Evolutionary conservation across 2,888 invertebrate genomes (phyloP), one percentile per base, ranked within the genome.

Genomic region (Agriotes lineatus): DNA sequence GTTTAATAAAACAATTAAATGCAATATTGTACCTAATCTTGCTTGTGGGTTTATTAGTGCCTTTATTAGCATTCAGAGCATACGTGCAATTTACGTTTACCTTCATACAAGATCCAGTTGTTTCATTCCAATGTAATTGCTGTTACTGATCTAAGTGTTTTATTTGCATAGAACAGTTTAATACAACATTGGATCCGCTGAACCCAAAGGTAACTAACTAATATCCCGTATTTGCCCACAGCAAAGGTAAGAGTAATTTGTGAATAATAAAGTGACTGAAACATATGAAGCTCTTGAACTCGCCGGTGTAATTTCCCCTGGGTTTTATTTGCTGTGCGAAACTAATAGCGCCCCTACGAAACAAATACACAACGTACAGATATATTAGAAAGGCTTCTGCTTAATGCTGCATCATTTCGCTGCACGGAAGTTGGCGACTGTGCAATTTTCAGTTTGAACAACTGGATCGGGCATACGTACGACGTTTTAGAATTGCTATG

Each of bases 181-280:
- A 25, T 5, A 25, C 25, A 42, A 16, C 37, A 37, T 3, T 42
- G 42, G 9, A 5, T 42, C 1, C 2, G 9, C 14, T 18, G 42
- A 14, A 10, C 10, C n/a, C 4, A 14, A 39, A 42, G 12, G 3
- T 25, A 48, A 12, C 25, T 48, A 48, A 48, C 48, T 25, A 48
- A 48, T 48, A 48, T 48, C n/a, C 20, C 48, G 56, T 39, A 56
- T 56, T 39, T 56, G 14, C 37, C 56, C 37, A 20, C 56, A 22
- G 56, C 56, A 20, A 39, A 22, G 44, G 37, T 56, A 64, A 45
- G 56, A 57, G 64, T 64, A 64, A 64, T 64, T 64, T 58, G 56
- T 56, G 57, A 57, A 64, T 64, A 64, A 64, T 50, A 64, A 57
- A 57, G 64, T 64, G 64, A 64, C 57, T 57, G 39, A 64, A 64